Evolutionary conservation across 2,113 vertebrate species (phyloP), one percentile per base, ranked within the genome.

Genomic region (Eira barbara): DNA sequence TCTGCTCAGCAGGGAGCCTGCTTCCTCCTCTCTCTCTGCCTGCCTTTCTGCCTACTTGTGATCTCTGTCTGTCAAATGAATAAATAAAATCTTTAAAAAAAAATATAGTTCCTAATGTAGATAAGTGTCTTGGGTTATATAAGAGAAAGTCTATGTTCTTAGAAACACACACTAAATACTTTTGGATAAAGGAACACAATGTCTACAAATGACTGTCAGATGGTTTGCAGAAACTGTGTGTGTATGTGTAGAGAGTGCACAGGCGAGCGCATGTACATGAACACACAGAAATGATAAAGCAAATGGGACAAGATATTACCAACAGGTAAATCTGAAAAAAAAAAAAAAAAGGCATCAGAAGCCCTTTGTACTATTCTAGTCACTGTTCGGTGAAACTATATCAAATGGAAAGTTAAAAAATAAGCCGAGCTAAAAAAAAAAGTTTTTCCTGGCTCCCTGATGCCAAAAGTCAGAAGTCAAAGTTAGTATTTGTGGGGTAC

Each of bases 81-180:
- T n/a, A n/a, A n/a, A n/a, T n/a, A n/a, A n/a, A n/a, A n/a, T n/a
- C n/a, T n/a, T n/a, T n/a, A n/a, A n/a, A n/a, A n/a, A n/a, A n/a
- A n/a, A n/a, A n/a, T 95, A 67, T 3, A 59, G 42, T 71, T 83
- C 45, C n/a, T 34, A 39, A 82, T 89, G 91, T 94, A 95, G 45
- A 81, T 87, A 89, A 82, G 85, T 45, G 13, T 65, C 65, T 29
- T 39, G 15, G 20, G 27, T 71, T 87, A 73, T 39, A 21, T 55
- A 63, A 86, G 21, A 86, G n/a, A 76, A 94, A 84, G 47, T 57
- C n/a, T 82, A 11, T 81, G n/a, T 91, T 85, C 83, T 84, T 93
- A 85, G 83, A 93, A 95, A 93, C 42, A 92, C 11, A 67, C 59
- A 87, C 14, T 49, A 47, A 95, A 34, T 61, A 92, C 36, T 69